Evolutionary conservation across 1,140 invertebrate species (phyloP), one percentile per base, ranked within the genome.

Genomic region (Scaptomyza graminum): DNA sequence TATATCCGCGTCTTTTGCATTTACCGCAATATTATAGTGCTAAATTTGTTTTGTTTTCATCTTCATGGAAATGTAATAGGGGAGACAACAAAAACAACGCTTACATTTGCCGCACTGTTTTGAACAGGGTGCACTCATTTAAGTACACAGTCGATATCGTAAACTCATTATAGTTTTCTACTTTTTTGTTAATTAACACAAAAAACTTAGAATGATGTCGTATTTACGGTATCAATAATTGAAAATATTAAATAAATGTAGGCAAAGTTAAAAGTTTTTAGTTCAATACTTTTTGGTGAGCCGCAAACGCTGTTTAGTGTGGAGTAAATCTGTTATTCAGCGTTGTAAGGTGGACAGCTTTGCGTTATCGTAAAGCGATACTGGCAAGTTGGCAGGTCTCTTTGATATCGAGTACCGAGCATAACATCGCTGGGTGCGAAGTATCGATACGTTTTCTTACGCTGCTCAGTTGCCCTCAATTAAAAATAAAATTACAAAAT

Each of bases 401-500:
- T n/a, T 6, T 25, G 9, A 62, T 47, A 69, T 69, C 60, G 59
- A 47, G 41, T 62, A 69, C 49, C 41, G 41, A 39, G 39, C 50
- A 25, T 44, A 46, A 61, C 28, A 68, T 62, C 28, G 59, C 37
- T 62, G 51, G 66, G 59, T 74, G 52, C 47, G 46, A 63, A 56
- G 43, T 52, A 70, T 70, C 73, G 68, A 71, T 71, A 66, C 52
- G 54, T 72, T 79, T 76, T 77, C 73, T 77, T 76, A 81, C 78
- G 61, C 57, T 74, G 70, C 79, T 82, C 67, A 77, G 64, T 81
- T 81, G 79, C 62, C 80, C 76, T 83, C 75, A 83, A 83, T 79
- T 76, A 79, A 84, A 82, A 83, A 78, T 74, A 74, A 83, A 82
- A 80, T 83, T 79, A 75, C 82, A 80, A 87, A 85, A 85, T 85